phyloP scores from a whole-genome alignment of 2,888 invertebrate genomes.

The Trichopoda pennipes region DNA sequence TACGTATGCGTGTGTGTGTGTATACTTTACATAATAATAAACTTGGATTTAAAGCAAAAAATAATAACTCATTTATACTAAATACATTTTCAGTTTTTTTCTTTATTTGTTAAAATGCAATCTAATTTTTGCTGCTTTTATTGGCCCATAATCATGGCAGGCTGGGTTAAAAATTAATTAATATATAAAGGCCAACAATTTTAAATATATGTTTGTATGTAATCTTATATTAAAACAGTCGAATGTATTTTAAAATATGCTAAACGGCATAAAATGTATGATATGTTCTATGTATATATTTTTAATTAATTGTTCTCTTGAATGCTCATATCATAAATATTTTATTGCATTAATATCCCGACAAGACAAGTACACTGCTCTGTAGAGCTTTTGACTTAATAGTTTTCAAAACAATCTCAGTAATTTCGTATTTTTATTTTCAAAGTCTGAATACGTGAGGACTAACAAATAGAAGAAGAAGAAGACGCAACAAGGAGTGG shows the following conservation, averaged over 20 bases:
- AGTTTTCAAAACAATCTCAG: conserved; percentile 37
- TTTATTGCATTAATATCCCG: conserved; percentile 47
- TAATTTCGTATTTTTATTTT: too few relatives aligned
- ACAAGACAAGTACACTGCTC: conserved; percentile 53
- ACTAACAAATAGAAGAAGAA: background rate
- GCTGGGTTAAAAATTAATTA: background rate
- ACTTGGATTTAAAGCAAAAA: too few relatives aligned
- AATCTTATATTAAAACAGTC: background rate
- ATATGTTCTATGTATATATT: too few relatives aligned
- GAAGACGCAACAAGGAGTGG: background rate
- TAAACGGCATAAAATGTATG: too few relatives aligned
- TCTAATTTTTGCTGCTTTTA: background rate
- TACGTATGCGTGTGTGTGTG: background rate
- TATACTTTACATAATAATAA: too few relatives aligned
- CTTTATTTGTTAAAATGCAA: background rate
- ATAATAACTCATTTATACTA: too few relatives aligned
- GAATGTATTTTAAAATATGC: too few relatives aligned
- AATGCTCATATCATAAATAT: conserved; percentile 43
- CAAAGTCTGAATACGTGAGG: conserved; percentile 33
- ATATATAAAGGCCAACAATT: background rate
- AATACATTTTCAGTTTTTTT: too few relatives aligned
- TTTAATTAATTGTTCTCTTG: conserved; percentile 3
- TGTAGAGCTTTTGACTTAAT: conserved; percentile 63
- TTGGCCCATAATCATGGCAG: conserved; percentile 34
- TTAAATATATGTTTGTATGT: background rate